Base-by-base conservation (phyloP, 2,888 invertebrate genomes). In the Bimastos eiseni region DNA sequence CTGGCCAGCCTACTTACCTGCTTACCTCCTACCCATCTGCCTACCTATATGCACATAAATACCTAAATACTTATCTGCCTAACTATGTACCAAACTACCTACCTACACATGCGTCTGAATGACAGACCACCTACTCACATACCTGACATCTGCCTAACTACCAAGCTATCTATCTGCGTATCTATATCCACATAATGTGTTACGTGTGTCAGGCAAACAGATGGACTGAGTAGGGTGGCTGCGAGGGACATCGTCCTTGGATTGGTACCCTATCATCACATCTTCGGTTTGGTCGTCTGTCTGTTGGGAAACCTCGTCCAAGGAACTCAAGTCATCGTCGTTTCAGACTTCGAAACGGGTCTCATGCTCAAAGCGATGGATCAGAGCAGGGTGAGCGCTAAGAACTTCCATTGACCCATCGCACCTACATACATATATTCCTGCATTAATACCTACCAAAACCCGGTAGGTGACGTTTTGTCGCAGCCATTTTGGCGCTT, bases 331-430 rank as follows among this genome's bases (percentile, higher is more conserved):
- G 30, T 70, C 6, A 70, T 70, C 70, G 70, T 70, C 70, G 70
- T 70, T 5, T n/a, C 30, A n/a, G n/a, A n/a, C 70, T 70, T 70
- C 70, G n/a, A 70, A 13, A 70, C 70, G 0, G 70, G 70, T n/a
- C 70, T 70, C 70, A 70, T 70, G 70, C 70, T 70, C n/a, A 70
- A n/a, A n/a, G 70, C 70, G n/a, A 70, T 70, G 70, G 70, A 70
- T n/a, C 70, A 70, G n/a, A 8, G 70, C 70, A 70, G 70, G 70
- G 70, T 70, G 17, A n/a, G 70, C 15, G 24, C 24, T 1, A 49
- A 17, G 24, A 19, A 21, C 24, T 49, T 49, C 19, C 49, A 49
- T 24, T 24, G 21, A 19, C 24, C 49, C n/a, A n/a, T n/a, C n/a
- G n/a, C n/a, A n/a, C n/a, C n/a, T 21, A 49, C 49, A 49, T 49